Evolutionary conservation across 2,797 vertebrate genomes (phyloP).

Genomic region (Malacoctenus gilli): DNA sequence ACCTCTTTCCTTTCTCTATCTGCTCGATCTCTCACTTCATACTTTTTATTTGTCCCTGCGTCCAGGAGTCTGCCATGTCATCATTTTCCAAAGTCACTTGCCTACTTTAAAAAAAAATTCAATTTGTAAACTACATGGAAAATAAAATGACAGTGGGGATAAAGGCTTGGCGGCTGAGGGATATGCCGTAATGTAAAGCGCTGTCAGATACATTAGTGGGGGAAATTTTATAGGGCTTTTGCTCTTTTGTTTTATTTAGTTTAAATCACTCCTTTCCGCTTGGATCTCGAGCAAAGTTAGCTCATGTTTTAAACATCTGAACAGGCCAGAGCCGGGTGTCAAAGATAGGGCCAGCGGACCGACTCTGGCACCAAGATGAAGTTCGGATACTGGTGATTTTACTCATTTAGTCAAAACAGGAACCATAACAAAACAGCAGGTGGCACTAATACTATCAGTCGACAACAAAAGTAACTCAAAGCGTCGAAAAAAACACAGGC

Average conservation of each 20-base stretch:
- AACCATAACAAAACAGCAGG: too few species aligned
- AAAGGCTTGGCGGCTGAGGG: conserved; percentile 18
- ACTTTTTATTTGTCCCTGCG: conserved; percentile 18
- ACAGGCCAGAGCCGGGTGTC: too few species aligned
- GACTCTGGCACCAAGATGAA: too few species aligned
- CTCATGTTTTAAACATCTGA: neutral
- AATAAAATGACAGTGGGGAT: conserved; percentile 30
- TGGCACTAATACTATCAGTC: too few species aligned
- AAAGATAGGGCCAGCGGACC: too few species aligned
- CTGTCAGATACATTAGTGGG: conserved; percentile 13
- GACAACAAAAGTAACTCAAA: too few species aligned
- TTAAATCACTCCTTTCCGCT: conserved; percentile 1
- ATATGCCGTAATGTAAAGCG: conserved; percentile 3
- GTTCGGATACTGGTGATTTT: too few species aligned
- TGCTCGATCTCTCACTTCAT: conserved; percentile 18
- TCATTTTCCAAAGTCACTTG: conserved; percentile 50
- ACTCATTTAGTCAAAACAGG: too few species aligned
- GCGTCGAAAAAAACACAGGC: too few species aligned
- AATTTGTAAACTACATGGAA: conserved; percentile 42
- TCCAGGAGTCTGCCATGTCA: conserved; percentile 32
- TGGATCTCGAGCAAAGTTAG: neutral
- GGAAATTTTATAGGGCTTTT: conserved; percentile 1
- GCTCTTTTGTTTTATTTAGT: neutral
- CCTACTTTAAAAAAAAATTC: conserved; percentile 35
- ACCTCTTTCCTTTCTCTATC: conserved; percentile 14